phyloP scores from a whole-genome alignment of 2,113 vertebrate genomes.

The Pitta sordida region DNA sequence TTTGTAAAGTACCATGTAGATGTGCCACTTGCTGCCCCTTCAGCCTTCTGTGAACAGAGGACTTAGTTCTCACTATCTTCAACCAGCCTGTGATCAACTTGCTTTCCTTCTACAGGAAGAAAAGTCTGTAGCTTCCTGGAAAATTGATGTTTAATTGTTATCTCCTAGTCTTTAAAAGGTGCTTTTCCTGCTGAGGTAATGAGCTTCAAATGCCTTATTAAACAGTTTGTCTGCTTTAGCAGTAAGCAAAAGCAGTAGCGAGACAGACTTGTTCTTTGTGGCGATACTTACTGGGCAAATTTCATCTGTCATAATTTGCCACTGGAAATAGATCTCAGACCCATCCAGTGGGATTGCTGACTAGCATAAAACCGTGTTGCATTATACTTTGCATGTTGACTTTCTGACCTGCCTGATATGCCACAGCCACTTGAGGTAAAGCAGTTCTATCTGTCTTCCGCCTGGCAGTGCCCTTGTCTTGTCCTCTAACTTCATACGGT shows the following conservation, averaged over 20 bases:
- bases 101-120: not conserved
- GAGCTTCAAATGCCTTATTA: not conserved
- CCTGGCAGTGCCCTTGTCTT: slow-evolving; percentile 41
- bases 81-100: not conserved
- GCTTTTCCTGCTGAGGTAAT: not conserved
- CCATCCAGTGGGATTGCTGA: not conserved
- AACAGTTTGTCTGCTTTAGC: not conserved
- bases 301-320: not conserved
- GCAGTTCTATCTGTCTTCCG: not conserved
- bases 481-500: slow-evolving; percentile 32
- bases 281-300: not conserved
- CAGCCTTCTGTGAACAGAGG: not conserved
- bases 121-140: not conserved
- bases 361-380: not conserved
- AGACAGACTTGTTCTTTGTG: not conserved
- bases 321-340: not conserved
- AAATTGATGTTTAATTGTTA: not conserved
- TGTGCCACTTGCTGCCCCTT: not conserved
- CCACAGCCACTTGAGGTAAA: slow-evolving; percentile 45
- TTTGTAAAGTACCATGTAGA: not conserved
- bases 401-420: slow-evolving; percentile 24
- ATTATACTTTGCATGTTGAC: not conserved
- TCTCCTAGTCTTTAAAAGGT: not conserved
- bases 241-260: not conserved
- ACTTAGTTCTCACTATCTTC: not conserved